Percentiles rank a stretch among this genome's conserved stretches.
Evolutionary conservation across 1,140 invertebrate species (phyloP).

Genomic region (Drosophila punjabiensis): DNA sequence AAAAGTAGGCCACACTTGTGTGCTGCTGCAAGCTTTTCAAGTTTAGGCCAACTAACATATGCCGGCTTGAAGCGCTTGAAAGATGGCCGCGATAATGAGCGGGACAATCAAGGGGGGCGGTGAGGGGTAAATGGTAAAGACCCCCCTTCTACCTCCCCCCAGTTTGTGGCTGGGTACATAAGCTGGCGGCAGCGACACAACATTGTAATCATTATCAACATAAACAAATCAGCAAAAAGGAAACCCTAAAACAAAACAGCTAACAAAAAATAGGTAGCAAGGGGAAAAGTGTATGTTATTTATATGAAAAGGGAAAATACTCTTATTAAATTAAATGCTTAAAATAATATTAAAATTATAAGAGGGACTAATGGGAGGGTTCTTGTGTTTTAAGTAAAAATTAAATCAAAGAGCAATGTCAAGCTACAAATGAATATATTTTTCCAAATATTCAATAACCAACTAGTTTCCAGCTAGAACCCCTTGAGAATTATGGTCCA

Average conservation of each 20-base stretch:
- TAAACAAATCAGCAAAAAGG: constrained; percentile 72
- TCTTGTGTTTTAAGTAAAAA: background rate
- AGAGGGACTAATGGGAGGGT: background rate
- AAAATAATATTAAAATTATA: background rate
- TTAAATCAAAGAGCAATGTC: too few relatives aligned
- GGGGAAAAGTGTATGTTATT: background rate
- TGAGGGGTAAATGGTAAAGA: background rate
- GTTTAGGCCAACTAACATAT: constrained; percentile 80
- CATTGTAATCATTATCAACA: constrained; percentile 81
- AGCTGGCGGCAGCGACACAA: constrained; percentile 50
- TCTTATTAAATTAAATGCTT: background rate
- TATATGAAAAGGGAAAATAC: background rate
- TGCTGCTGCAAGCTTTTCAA: constrained; percentile 67
- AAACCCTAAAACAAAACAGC: constrained; percentile 32
- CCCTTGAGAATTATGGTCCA: too few relatives aligned
- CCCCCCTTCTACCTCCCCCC: too few relatives aligned
- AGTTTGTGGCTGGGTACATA: background rate
- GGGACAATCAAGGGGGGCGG: constrained; percentile 28
- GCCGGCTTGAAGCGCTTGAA: constrained; percentile 66
- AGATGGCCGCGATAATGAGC: constrained; percentile 76
- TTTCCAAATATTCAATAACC: background rate
- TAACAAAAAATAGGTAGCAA: background rate
- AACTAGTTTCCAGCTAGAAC: background rate
- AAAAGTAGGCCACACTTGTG: constrained; percentile 76
- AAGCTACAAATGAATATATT: too few relatives aligned